Conservation (phyloP, 2,113 vertebrate genomes). For the Camelus dromedarius region DNA sequence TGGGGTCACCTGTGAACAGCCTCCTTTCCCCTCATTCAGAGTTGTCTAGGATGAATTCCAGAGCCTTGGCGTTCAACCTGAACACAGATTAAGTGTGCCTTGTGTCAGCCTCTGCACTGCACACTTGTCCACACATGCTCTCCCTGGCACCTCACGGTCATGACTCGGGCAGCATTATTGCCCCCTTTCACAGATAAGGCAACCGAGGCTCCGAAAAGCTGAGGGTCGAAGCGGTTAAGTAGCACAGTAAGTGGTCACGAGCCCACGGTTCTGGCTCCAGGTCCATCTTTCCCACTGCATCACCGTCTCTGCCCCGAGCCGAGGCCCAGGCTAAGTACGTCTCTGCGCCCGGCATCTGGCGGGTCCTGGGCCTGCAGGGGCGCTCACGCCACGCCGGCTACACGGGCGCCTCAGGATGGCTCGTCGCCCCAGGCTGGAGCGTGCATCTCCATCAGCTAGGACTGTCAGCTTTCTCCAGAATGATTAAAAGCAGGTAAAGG, state of each 20-base stretch:
- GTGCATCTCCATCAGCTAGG: conserved; percentile 34
- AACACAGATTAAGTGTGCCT: not conserved
- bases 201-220: not conserved
- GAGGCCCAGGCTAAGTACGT: not conserved
- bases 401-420: not conserved
- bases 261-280: not conserved
- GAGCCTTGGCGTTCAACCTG: not conserved
- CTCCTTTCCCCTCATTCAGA: not conserved
- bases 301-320: too few relatives aligned
- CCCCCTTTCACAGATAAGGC: not conserved
- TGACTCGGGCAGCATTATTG: not conserved
- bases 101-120: rapidly evolving
- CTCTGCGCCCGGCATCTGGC: not conserved
- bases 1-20: not conserved
- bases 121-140: rapidly evolving
- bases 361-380: rapidly evolving
- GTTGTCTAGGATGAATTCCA: not conserved
- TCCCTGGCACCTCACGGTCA: not conserved
- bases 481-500: conserved; percentile 78
- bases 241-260: not conserved
- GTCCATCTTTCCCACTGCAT: not conserved
- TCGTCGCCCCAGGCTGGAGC: not conserved
- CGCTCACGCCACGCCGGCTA: too few relatives aligned
- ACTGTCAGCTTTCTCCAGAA: conserved; percentile 78
- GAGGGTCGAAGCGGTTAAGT: not conserved